A percentile compares a stretch with the other conserved stretches of the same genome.
Evolutionary conservation across 2,797 vertebrate species (phyloP).

Genomic region (Pogoniulus pusillus): DNA sequence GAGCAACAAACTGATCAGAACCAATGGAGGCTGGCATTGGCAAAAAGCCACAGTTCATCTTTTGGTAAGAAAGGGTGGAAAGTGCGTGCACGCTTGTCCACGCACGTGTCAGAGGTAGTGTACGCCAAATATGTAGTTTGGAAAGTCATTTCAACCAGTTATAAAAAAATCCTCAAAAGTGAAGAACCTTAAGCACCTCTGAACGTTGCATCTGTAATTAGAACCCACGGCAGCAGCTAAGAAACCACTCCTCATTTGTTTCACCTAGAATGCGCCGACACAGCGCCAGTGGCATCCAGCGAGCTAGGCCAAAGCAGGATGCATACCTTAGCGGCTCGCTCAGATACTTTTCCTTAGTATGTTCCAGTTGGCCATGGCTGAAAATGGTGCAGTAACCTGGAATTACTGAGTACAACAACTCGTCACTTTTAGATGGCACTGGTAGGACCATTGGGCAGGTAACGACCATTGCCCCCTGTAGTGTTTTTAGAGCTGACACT

Average conservation of each 20-base stretch:
- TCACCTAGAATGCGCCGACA: not conserved
- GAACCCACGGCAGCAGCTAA: not conserved
- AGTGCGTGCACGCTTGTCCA: not conserved
- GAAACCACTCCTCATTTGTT: not conserved
- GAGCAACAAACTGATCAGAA: not conserved
- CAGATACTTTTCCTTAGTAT: not conserved
- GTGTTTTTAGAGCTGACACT: too few species aligned
- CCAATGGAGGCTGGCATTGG: not conserved
- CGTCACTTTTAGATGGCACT: not conserved
- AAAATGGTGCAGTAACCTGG: not conserved
- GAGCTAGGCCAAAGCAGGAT: not conserved
- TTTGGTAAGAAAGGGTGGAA: not conserved
- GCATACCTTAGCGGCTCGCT: accelerated
- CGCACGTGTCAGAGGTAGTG: not conserved
- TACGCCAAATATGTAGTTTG: accelerated
- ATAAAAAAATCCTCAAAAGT: accelerated
- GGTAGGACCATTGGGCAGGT: not conserved
- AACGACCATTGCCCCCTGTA: not conserved
- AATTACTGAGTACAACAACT: not conserved
- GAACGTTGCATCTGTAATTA: not conserved
- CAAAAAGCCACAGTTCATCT: not conserved
- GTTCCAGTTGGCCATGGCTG: too few species aligned
- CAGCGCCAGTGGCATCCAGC: not conserved
- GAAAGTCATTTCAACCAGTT: not conserved
- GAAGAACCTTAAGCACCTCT: not conserved